Evolutionary conservation across 2,797 vertebrate species (phyloP).

Genomic region (Hydrolagus colliei): DNA sequence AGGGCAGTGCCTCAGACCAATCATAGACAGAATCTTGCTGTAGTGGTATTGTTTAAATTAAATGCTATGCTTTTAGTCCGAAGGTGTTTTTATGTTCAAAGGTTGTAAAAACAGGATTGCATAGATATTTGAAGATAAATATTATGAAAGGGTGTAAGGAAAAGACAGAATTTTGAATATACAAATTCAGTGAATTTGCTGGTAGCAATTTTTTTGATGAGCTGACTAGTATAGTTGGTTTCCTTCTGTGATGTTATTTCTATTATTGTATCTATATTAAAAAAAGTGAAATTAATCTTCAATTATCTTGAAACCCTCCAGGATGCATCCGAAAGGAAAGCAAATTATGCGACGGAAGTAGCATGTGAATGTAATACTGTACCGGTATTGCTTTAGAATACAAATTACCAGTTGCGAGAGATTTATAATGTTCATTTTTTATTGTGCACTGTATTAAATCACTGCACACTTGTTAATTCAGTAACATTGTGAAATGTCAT

Average conservation of each 20-base stretch:
- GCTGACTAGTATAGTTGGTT: too few relatives aligned
- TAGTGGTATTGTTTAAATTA: not conserved
- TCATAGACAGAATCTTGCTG: too few relatives aligned
- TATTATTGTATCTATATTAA: not conserved
- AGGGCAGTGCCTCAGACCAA: too few relatives aligned
- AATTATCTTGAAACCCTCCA: slow-evolving; percentile 8
- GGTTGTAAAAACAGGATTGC: too few relatives aligned
- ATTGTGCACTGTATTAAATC: not conserved
- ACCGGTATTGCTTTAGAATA: not conserved
- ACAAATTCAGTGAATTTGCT: too few relatives aligned
- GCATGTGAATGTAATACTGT: not conserved
- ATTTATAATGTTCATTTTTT: slow-evolving; percentile 17
- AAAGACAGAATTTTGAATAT: too few relatives aligned
- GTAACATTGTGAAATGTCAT: not conserved
- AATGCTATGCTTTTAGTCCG: not conserved
- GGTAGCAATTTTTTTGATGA: too few relatives aligned
- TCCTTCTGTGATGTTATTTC: too few relatives aligned
- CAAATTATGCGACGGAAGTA: not conserved
- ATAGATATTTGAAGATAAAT: too few relatives aligned
- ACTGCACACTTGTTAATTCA: not conserved
- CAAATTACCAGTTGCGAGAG: not conserved
- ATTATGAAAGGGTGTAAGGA: too few relatives aligned
- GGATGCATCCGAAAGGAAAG: not conserved
- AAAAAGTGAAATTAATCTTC: slow-evolving; percentile 10
- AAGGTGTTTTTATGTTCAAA: slow-evolving; percentile 1